Evolutionary conservation across 2,888 invertebrate species (phyloP).

Genomic region (Caenorhabditis panamensis): DNA sequence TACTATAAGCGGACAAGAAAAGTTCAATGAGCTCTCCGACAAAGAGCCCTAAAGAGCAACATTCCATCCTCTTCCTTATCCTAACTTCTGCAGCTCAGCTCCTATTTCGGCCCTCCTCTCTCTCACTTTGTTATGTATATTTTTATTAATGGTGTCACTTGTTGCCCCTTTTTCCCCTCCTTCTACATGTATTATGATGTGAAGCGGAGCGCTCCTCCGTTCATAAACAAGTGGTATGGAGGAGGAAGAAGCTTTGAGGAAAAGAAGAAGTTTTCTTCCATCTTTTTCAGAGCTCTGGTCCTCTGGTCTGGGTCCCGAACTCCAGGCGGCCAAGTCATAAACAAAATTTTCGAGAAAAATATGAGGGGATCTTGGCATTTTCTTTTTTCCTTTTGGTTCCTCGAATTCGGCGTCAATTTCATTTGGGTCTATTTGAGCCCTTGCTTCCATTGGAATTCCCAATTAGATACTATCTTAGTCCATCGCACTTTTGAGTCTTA

Average conservation of each 20-base stretch:
- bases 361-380: background rate
- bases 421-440: no score
- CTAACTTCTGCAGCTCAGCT: background rate
- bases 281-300: slow-evolving; percentile 22
- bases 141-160: slow-evolving; percentile 59
- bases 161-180: slow-evolving; percentile 20
- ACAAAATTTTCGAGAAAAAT: slow-evolving; percentile 34
- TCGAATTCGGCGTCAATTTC: background rate
- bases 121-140: slow-evolving; percentile 48
- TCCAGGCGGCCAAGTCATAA: slow-evolving; percentile 9
- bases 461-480: slow-evolving; percentile 40
- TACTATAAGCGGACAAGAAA: slow-evolving; percentile 4
- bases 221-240: slow-evolving; percentile 52
- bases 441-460: background rate
- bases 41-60: no score
- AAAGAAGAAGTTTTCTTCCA: slow-evolving; percentile 18
- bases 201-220: slow-evolving; percentile 26
- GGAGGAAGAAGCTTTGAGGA: slow-evolving; percentile 16
- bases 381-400: slow-evolving; percentile 1
- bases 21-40: background rate
- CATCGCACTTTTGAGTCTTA: background rate
- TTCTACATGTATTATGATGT: slow-evolving; percentile 48
- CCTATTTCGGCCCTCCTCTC: background rate
- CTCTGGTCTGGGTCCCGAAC: background rate
- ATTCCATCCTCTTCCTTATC: background rate